These are phyloP conservation scores for Odontomyia ornata DNA, from an alignment of 2,888 invertebrate genomes.

Conservation along the genomic window DNA sequence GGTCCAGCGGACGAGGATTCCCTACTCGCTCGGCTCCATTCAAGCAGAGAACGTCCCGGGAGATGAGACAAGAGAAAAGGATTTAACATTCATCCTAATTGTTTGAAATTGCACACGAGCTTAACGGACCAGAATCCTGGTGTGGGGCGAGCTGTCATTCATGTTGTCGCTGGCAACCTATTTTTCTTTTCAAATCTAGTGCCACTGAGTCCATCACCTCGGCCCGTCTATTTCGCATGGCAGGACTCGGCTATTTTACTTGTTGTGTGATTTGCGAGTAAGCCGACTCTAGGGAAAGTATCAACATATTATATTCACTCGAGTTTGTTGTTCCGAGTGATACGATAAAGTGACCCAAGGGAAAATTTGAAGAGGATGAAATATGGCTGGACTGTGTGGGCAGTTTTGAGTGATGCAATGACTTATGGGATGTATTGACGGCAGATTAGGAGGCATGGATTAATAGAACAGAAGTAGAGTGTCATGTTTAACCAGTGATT, in stretches of 20 bases:
- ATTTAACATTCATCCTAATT: constrained; percentile 26
- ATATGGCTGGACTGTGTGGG: too few relatives aligned
- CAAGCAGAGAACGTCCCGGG: neutral
- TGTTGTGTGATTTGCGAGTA: neutral
- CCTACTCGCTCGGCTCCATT: neutral
- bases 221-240: neutral
- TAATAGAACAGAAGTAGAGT: too few relatives aligned
- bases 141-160: neutral
- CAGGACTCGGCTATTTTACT: neutral
- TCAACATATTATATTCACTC: neutral
- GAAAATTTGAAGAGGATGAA: too few relatives aligned
- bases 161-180: neutral
- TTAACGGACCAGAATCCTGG: neutral
- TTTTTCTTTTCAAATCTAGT: neutral
- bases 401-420: too few relatives aligned
- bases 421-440: too few relatives aligned
- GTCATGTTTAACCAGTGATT: too few relatives aligned
- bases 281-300: neutral
- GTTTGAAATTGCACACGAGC: constrained; percentile 12
- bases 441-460: too few relatives aligned
- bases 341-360: too few relatives aligned
- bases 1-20: neutral
- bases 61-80: neutral
- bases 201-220: neutral
- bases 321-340: neutral